Evolutionary conservation across 2,797 vertebrate genomes (phyloP), one percentile per base, ranked within the genome.

Genomic region (Pangasius krempfi): DNA sequence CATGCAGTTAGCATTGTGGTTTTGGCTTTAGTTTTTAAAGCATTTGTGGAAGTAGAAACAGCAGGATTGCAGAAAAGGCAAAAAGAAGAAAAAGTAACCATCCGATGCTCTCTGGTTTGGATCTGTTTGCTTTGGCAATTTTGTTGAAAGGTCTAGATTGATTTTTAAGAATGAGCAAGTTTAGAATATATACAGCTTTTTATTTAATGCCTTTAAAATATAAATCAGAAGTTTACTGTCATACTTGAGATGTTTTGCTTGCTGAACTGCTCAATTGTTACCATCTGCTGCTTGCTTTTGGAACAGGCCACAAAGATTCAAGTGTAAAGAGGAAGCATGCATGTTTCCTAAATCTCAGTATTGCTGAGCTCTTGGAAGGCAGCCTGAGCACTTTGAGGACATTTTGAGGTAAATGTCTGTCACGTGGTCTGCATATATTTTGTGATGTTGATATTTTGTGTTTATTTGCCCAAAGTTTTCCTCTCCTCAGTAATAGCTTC

Each of bases 21-120:
- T 73, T 50, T 79, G 52, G 2, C 22, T 66, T 52, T 20, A 27
- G 5, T 56, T 47, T 83, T 82, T 60, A 16, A 44, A 5, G 33
- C 20, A 7, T 16, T 66, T 70, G 10, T 47, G 75, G 47, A 30
- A 79, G 58, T 3, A n/a, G 22, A 87, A 68, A 16, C 90, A 89
- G 66, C 84, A 68, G 87, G n/a, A 88, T 33, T 56, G 73, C 25
- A 87, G 5, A 79, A 52, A 81, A 83, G 25, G 47, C 2, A 66
- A 56, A 81, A 40, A 82, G 58, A 56, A 50, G 82, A 70, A 10
- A 56, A 7, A 84, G 83, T 88, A 80, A 78, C 76, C 56, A 66
- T 75, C 75, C 68, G 62, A 56, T 83, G 70, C 72, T 72, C 52
- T 64, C 54, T 68, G 88, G 78, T 90, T 89, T 88, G 79, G 83